A percentile compares a stretch with the other conserved stretches of the same genome.
Evolutionary conservation across 2,113 vertebrate genomes (phyloP).

Genomic region (Brienomyrus brachyistius): DNA sequence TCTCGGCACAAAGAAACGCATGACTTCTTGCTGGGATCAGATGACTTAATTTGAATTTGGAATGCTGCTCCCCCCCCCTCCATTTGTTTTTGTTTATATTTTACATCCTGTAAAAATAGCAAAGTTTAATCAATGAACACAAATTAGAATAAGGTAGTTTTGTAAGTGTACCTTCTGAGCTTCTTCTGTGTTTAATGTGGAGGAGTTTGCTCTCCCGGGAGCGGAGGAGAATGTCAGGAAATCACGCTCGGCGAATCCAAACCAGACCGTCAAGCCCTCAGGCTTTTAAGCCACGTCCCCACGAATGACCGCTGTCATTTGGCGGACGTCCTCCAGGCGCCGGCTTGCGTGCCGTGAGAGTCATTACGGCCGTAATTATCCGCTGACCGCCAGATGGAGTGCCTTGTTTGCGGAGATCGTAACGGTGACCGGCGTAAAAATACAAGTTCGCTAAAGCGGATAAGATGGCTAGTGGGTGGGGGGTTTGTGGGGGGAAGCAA

Average conservation of each 20-base stretch:
- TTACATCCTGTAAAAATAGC: neutral
- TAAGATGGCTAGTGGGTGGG: neutral
- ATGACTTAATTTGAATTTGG: conserved; percentile 52
- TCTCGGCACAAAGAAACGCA: neutral
- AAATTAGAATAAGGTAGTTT: neutral
- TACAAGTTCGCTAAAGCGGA: neutral
- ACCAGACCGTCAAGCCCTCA: neutral
- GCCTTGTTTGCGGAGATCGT: neutral
- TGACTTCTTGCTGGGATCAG: conserved; percentile 46
- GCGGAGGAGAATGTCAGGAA: neutral
- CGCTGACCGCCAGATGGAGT: neutral
- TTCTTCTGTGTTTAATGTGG: neutral
- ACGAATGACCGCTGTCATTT: neutral
- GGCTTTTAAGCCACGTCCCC: neutral
- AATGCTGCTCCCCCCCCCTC: conserved; percentile 32
- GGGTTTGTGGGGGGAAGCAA: neutral
- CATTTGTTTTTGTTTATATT: neutral
- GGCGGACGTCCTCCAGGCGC: neutral
- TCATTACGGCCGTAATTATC: neutral
- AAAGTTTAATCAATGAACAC: neutral
- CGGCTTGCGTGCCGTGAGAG: neutral
- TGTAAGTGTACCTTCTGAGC: neutral
- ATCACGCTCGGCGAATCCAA: neutral
- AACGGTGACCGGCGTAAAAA: neutral
- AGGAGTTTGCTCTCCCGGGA: neutral